A percentile compares a stretch with the other conserved stretches of the same genome.
phyloP scores from a whole-genome alignment of 2,888 invertebrate species.

The Drosophila imparisetae region DNA sequence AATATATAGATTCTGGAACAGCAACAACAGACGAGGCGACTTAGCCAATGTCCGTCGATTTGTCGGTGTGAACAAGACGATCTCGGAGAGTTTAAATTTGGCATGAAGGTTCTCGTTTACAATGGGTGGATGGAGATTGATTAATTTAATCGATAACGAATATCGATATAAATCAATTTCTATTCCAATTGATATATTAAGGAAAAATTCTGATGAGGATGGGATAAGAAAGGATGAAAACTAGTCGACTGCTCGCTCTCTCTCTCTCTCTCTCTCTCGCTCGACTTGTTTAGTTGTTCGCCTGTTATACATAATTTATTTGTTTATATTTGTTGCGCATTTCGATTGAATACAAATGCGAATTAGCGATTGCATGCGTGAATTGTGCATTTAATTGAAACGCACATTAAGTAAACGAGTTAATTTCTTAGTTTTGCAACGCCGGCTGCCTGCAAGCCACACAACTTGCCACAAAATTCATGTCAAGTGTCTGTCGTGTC shows the following conservation, averaged over 20 bases:
- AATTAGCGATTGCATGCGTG: conserved; percentile 1
- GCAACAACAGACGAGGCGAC: not conserved
- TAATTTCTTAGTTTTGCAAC: conserved; percentile 20
- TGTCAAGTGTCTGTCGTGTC: conserved; percentile 54
- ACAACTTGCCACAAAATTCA: conserved; percentile 51
- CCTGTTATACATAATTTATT: not conserved
- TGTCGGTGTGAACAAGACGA: not conserved
- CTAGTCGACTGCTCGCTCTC: not conserved
- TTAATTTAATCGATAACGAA: not conserved
- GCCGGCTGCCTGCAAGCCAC: conserved; percentile 9
- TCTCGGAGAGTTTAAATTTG: too few species aligned
- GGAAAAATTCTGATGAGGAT: not conserved
- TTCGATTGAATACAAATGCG: not conserved
- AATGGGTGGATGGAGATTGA: too few species aligned
- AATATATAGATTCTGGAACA: not conserved
- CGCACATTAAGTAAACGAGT: conserved; percentile 37
- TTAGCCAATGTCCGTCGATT: not conserved
- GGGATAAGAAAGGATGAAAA: not conserved
- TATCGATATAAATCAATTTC: not conserved
- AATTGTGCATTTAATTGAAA: conserved; percentile 9
- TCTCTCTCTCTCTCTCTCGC: not conserved
- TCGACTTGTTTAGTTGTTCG: not conserved
- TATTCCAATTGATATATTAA: not conserved
- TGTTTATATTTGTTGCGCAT: conserved; percentile 1
- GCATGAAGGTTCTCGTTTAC: too few species aligned